phyloP scores from a whole-genome alignment of 2,797 vertebrate genomes.

The Intellagama lesueurii region DNA sequence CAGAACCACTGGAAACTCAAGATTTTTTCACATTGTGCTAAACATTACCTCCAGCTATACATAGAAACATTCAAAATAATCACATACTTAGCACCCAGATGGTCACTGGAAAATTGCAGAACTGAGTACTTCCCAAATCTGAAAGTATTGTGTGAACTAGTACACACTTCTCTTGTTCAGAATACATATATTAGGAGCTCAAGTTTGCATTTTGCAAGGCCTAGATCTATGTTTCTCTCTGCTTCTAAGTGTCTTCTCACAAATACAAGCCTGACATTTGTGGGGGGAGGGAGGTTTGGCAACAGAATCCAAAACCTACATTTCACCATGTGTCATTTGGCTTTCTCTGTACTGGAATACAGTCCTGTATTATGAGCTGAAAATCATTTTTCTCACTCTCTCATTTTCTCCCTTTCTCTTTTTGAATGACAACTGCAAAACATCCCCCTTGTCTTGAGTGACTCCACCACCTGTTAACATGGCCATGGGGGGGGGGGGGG shows the following conservation, averaged over 20 bases:
- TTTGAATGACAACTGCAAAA: neutral
- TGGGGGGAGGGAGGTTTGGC: neutral
- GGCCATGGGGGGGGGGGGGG: no score
- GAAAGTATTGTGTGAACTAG: neutral
- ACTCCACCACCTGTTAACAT: neutral
- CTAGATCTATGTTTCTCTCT: neutral
- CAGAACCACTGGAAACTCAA: slow-evolving; percentile 1
- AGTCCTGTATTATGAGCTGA: neutral
- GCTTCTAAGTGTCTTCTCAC: neutral
- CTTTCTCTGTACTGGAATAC: neutral
- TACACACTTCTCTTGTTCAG: neutral
- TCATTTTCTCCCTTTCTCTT: neutral
- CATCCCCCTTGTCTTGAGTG: neutral
- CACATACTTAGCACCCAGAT: neutral
- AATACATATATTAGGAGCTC: neutral
- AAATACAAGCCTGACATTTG: neutral
- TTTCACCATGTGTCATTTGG: neutral
- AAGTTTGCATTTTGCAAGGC: neutral
- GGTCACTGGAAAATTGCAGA: neutral
- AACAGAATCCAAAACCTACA: neutral
- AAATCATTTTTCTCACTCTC: no score
- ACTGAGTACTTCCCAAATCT: neutral
- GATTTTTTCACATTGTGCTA: neutral
- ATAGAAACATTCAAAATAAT: neutral
- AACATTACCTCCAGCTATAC: neutral